phyloP scores from a whole-genome alignment of 2,888 invertebrate genomes.

The Parelbella ahira region DNA sequence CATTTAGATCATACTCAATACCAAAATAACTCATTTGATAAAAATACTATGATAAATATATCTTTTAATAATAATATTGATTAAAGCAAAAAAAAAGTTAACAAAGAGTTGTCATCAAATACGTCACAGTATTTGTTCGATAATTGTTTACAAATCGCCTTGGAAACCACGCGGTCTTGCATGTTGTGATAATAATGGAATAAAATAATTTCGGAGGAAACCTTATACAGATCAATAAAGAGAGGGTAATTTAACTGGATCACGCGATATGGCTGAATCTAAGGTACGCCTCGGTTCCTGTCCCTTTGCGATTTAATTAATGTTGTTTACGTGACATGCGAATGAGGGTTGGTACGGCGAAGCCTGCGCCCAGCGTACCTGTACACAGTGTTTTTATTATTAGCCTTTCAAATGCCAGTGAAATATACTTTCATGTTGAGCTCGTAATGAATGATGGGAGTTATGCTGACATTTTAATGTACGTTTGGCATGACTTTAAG shows the following conservation, averaged over 20 bases:
- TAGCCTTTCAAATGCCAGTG: slow-evolving; percentile 16
- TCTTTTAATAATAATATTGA: not conserved
- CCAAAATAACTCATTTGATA: too few relatives aligned
- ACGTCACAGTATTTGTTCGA: slow-evolving; percentile 38
- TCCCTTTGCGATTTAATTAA: slow-evolving; percentile 63
- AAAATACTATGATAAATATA: too few relatives aligned
- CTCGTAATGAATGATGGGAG: slow-evolving; percentile 18
- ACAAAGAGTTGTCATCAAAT: slow-evolving; percentile 4
- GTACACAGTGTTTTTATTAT: slow-evolving; percentile 27
- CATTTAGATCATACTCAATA: too few relatives aligned
- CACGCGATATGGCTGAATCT: slow-evolving; percentile 71
- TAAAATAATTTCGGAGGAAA: slow-evolving; percentile 67
- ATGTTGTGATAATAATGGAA: slow-evolving; percentile 64
- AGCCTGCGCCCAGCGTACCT: slow-evolving; percentile 25
- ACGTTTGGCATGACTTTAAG: slow-evolving; percentile 9
- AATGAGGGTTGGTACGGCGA: slow-evolving; percentile 40
- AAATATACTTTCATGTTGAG: slow-evolving; percentile 19
- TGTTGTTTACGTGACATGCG: slow-evolving; percentile 57
- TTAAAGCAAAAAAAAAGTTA: too few relatives aligned
- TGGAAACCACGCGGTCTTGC: slow-evolving; percentile 51
- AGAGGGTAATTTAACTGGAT: slow-evolving; percentile 57
- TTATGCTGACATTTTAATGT: slow-evolving; percentile 17
- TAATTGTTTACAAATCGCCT: slow-evolving; percentile 49
- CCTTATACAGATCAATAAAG: slow-evolving; percentile 68
- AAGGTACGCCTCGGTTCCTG: slow-evolving; percentile 56